Evolutionary conservation across 2,113 vertebrate species (phyloP).

Genomic region (Panthera leo): DNA sequence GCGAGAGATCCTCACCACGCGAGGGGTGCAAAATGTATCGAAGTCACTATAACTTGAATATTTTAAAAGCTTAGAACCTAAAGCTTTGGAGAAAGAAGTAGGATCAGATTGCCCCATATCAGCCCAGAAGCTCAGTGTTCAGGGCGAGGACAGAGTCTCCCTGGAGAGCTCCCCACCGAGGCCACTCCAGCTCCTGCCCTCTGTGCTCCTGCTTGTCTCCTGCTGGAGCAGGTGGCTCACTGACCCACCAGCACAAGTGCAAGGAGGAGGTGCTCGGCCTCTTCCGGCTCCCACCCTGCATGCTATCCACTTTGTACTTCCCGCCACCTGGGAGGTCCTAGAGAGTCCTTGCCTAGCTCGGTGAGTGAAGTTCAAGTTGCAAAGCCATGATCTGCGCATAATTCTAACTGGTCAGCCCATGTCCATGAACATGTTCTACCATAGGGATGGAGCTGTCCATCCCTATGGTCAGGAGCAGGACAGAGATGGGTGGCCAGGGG

Average conservation of each 20-base stretch:
- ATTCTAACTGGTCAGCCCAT: not conserved
- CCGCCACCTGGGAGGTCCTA: not conserved
- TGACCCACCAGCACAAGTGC: rapidly evolving
- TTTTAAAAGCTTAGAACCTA: not conserved
- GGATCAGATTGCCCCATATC: not conserved
- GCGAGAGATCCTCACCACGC: not conserved
- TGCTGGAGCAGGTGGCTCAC: not conserved
- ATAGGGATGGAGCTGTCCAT: not conserved
- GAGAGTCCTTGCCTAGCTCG: not conserved
- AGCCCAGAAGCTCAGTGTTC: rapidly evolving
- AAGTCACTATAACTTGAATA: not conserved
- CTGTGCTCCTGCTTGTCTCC: rapidly evolving
- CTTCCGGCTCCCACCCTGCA: too few relatives aligned
- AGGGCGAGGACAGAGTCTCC: not conserved
- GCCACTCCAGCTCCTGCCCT: not conserved
- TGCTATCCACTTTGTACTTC: not conserved
- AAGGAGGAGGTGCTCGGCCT: rapidly evolving
- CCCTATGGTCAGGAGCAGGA: not conserved
- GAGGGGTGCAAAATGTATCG: not conserved
- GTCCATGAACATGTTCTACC: not conserved
- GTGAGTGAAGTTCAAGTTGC: not conserved
- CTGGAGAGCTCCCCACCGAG: rapidly evolving
- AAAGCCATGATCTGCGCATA: rapidly evolving
- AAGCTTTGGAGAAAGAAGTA: not conserved
- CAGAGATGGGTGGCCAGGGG: not conserved